phyloP scores from a whole-genome alignment of 2,888 invertebrate species.

The Ophraella communa region DNA sequence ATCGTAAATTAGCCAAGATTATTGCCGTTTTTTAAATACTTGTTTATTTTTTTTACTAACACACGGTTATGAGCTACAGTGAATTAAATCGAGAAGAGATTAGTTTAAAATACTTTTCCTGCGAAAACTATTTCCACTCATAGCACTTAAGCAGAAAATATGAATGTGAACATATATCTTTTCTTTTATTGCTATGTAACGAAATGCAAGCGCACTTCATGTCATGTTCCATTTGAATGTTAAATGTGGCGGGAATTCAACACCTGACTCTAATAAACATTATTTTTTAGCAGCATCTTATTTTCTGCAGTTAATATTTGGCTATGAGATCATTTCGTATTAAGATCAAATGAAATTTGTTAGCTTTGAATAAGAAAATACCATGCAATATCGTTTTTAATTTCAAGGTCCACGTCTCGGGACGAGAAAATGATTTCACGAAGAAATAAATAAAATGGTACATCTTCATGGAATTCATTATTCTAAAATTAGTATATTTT shows the following conservation, averaged over 20 bases:
- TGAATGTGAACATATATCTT: constrained; percentile 5
- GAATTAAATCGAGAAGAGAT: not conserved
- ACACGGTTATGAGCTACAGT: not conserved
- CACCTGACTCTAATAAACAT: constrained; percentile 22
- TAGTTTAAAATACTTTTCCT: not conserved
- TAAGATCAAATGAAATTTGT: constrained; percentile 18
- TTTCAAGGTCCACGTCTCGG: constrained; percentile 15
- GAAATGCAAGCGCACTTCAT: constrained; percentile 17
- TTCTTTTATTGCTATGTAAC: constrained; percentile 10
- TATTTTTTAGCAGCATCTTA: constrained; percentile 4
- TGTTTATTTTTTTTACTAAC: not conserved
- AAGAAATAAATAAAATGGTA: not conserved
- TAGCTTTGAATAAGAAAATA: not conserved
- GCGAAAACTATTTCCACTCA: constrained; percentile 12
- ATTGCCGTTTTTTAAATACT: too few relatives aligned
- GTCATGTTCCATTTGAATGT: constrained; percentile 20
- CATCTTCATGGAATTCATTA: not conserved
- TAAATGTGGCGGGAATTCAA: constrained; percentile 18
- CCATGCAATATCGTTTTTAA: constrained; percentile 10
- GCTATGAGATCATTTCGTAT: constrained; percentile 4
- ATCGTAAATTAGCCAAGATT: too few relatives aligned
- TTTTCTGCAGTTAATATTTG: constrained; percentile 4
- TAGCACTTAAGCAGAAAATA: constrained; percentile 19
- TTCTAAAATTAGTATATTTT: not conserved
- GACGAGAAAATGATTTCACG: constrained; percentile 1